Percentiles rank a stretch among this genome's conserved stretches.
Evolutionary conservation across 2,797 vertebrate genomes (phyloP).

Genomic region (Cuniculus paca): DNA sequence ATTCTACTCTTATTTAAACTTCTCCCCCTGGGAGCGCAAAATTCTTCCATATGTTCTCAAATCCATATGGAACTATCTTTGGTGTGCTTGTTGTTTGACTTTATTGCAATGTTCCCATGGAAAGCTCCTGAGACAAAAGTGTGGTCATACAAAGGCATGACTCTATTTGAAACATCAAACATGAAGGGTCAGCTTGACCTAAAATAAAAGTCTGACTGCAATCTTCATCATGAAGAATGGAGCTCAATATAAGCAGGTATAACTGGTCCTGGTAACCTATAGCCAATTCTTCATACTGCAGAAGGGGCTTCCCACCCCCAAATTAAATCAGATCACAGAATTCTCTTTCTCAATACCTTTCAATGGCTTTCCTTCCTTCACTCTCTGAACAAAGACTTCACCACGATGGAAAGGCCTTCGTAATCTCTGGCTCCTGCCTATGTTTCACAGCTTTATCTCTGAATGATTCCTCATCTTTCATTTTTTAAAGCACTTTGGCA

Average conservation of each 20-base stretch:
- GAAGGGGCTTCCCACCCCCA: background rate
- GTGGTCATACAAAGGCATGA: background rate
- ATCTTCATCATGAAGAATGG: background rate
- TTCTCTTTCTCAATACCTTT: conserved; percentile 5
- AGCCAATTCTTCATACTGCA: background rate
- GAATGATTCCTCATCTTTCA: background rate
- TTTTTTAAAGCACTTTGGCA: background rate
- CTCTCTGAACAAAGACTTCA: background rate
- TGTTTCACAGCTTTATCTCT: background rate
- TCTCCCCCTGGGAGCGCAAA: background rate
- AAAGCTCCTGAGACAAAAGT: conserved; percentile 9
- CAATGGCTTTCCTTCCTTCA: background rate
- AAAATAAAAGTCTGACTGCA: background rate
- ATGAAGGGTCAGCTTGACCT: background rate
- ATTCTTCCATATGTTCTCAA: background rate
- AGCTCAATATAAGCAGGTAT: background rate
- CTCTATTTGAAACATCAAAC: background rate
- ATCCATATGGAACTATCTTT: background rate
- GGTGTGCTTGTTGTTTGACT: background rate
- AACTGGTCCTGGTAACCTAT: background rate
- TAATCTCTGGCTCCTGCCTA: background rate
- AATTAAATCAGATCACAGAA: background rate
- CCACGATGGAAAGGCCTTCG: background rate
- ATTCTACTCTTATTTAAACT: background rate
- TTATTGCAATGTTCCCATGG: background rate